Percentiles rank a stretch among this genome's conserved stretches.
These are phyloP conservation scores for Heliocidaris erythrogramma DNA, from an alignment of 35 echinoderm and acorn worm species.

Conservation along the genomic window DNA sequence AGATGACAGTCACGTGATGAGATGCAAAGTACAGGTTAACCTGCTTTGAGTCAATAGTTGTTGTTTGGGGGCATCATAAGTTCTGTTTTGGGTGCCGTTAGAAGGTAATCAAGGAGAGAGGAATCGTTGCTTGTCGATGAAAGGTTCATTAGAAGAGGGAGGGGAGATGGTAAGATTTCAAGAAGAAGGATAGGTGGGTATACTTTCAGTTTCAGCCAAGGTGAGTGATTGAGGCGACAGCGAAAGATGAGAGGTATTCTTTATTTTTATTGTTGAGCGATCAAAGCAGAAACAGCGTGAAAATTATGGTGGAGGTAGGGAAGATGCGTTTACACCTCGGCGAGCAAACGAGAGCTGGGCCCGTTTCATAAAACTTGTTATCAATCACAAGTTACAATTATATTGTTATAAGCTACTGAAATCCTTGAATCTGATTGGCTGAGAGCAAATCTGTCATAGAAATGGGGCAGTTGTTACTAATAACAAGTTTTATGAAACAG, in stretches of 20 bases:
- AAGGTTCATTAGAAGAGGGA: not conserved
- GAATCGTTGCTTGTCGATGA: conserved; percentile 1
- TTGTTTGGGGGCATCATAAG: not conserved
- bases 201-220: not conserved
- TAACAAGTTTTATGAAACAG: no score
- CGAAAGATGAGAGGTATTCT: not conserved
- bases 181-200: not conserved
- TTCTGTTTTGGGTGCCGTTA: not conserved
- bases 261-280: not conserved
- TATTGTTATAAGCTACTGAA: no score
- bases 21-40: not conserved
- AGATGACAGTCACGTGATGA: not conserved
- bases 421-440: no score
- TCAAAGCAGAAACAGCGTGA: not conserved
- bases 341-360: no score
- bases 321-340: no score
- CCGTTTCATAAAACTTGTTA: no score
- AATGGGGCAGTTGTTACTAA: no score
- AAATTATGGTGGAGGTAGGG: not conserved
- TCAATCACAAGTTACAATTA: no score
- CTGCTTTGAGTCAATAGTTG: not conserved
- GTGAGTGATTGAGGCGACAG: not conserved
- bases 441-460: no score
- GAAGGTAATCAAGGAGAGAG: not conserved
- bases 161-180: not conserved